Evolutionary conservation across 1,140 invertebrate species (phyloP), one percentile per base, ranked within the genome.

Genomic region (Penaeus chinensis): DNA sequence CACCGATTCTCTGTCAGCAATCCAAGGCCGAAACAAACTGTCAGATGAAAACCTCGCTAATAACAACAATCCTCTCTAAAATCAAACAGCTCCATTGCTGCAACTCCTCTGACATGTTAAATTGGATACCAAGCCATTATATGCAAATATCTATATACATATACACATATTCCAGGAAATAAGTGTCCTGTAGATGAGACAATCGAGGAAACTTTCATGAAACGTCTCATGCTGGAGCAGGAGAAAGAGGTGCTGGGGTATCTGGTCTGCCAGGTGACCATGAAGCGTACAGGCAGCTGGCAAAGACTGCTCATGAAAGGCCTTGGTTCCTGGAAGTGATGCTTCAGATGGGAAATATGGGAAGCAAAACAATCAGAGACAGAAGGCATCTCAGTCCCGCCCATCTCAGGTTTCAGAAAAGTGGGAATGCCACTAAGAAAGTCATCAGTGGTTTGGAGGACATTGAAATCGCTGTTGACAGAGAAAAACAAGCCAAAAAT

Each of bases 181-280:
- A 22, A 24, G 3, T 82, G 80, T 42, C 54, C 80, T 2, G 54
- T 82, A 22, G 61, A 82, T 37, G 24, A 82, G 60, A 82, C 80
- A 16, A 82, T 82, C n/a, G 80, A 47, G 24, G 77, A 79, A 79
- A 79, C 24, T 24, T 79, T 79, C 11, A 47, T 79, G 77, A 79
- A 79, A 63, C 80, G 60, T 63, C 80, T 11, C 54, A 82, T 82
- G 80, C 54, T 60, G 80, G 80, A 62, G 47, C 60, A 63, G 80
- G 80, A 16, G 18, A 27, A 24, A 62, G 80, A 1, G 4, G 60
- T 24, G 13, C 80, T 3, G 80, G 80, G n/a, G 47, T 63, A 60
- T 62, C 54, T 60, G 80, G 80, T 61, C 4, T 82, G 10, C n/a
- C 63, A 27, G 24, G 42, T 3, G 37, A 63, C 61, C 63, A 32